These are phyloP conservation scores for Aphelenchoides besseyi DNA, from an alignment of 1,140 invertebrate genomes.

Conservation along the genomic window DNA sequence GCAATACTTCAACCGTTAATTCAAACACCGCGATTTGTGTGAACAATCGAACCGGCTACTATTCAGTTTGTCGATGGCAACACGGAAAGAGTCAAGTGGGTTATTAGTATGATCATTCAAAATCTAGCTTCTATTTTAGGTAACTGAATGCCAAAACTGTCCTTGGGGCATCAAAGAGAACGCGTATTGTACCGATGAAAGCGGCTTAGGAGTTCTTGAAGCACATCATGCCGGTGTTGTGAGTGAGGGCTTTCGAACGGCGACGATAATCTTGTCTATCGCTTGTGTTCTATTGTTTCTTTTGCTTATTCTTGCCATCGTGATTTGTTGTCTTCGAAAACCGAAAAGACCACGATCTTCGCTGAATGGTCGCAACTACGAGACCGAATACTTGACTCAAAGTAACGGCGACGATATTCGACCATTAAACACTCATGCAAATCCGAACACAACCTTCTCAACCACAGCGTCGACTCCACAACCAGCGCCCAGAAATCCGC, in stretches of 20 bases:
- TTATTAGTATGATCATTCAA: neutral
- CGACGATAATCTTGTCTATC: constrained; percentile 50
- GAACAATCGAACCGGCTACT: constrained; percentile 48
- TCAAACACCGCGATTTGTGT: constrained; percentile 44
- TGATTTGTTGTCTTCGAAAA: constrained; percentile 38
- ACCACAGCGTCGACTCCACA: constrained; percentile 22
- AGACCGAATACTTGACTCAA: neutral
- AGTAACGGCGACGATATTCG: constrained; percentile 19
- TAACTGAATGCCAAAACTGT: constrained; percentile 53
- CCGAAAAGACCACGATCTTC: neutral
- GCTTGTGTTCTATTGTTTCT: constrained; percentile 40
- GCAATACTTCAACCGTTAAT: constrained; percentile 49
- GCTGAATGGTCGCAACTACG: constrained; percentile 17
- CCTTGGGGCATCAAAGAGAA: constrained; percentile 55
- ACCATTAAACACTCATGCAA: constrained; percentile 5
- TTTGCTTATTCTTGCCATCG: constrained; percentile 31
- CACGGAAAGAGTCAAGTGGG: constrained; percentile 29
- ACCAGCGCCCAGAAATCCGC: constrained; percentile 17
- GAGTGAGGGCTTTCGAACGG: constrained; percentile 41
- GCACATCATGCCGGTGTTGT: constrained; percentile 54
- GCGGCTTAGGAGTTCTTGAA: constrained; percentile 46
- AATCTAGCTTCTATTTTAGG: constrained; percentile 36
- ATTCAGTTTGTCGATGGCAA: constrained; percentile 45
- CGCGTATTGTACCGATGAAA: constrained; percentile 55
- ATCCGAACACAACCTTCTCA: neutral